Conservation (phyloP, 2,888 invertebrate genomes). For the Dryococelus australis region DNA sequence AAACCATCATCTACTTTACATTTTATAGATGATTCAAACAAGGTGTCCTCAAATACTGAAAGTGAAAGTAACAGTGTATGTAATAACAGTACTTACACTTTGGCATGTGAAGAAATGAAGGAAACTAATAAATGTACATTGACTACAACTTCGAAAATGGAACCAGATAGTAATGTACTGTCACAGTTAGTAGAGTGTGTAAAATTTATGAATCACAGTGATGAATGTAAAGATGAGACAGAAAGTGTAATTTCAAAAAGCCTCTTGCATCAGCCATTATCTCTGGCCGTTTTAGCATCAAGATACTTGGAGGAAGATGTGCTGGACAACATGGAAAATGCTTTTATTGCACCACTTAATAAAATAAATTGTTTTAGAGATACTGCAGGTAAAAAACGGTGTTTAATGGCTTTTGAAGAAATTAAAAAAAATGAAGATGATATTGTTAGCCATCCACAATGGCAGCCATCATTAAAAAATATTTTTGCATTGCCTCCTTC, state of each 20-base stretch:
- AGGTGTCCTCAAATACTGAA: not conserved
- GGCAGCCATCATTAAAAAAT: constrained; percentile 7
- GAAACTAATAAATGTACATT: too few relatives aligned
- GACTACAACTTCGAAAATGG: too few relatives aligned
- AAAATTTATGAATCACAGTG: not conserved
- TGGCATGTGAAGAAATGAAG: too few relatives aligned
- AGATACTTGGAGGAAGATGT: not conserved
- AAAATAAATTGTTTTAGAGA: not conserved
- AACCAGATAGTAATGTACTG: not conserved
- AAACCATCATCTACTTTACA: not conserved
- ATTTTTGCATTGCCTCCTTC: not conserved
- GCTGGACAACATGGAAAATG: not conserved
- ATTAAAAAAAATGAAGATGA: not conserved
- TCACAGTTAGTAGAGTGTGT: not conserved
- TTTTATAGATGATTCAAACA: not conserved
- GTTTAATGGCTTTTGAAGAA: not conserved
- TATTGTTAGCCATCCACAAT: not conserved
- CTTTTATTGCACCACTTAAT: not conserved
- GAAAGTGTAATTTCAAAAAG: not conserved
- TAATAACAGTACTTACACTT: too few relatives aligned
- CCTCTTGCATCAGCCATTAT: not conserved
- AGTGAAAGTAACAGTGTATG: not conserved
- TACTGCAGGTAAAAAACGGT: not conserved
- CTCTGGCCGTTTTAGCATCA: not conserved
- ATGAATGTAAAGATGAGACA: not conserved